Conservation (phyloP, 1,140 invertebrate genomes). For the Hyphantria cunea region DNA sequence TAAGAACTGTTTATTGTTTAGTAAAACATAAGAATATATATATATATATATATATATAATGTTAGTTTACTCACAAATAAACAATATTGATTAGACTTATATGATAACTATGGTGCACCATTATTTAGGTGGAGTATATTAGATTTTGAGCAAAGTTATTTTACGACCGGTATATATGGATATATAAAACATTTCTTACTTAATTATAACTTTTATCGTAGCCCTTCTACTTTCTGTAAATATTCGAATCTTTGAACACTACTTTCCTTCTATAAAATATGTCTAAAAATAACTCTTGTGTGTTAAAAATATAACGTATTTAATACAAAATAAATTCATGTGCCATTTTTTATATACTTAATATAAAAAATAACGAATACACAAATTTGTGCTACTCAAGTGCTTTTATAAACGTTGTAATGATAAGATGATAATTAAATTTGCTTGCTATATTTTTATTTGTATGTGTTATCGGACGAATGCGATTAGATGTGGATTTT, state of each 20-base stretch:
- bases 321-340: constrained; percentile 60
- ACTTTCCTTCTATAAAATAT: constrained; percentile 42
- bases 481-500: constrained; percentile 47
- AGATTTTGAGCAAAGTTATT: constrained; percentile 39
- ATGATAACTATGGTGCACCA: constrained; percentile 70
- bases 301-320: constrained; percentile 58
- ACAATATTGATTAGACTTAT: constrained; percentile 57
- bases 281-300: constrained; percentile 56
- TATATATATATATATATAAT: too few species aligned
- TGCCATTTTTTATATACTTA: constrained; percentile 64
- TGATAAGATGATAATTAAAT: constrained; percentile 72
- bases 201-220: constrained; percentile 25
- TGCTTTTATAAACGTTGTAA: constrained; percentile 70
- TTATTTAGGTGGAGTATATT: constrained; percentile 54
- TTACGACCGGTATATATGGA: constrained; percentile 46
- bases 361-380: constrained; percentile 38
- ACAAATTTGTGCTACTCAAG: constrained; percentile 67
- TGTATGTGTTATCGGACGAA: constrained; percentile 47
- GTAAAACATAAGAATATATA: constrained; percentile 46
- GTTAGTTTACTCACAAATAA: constrained; percentile 60
- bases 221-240: constrained; percentile 65
- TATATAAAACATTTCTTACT: constrained; percentile 32
- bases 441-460: constrained; percentile 74
- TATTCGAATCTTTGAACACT: constrained; percentile 52
- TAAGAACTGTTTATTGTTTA: constrained; percentile 53